phyloP scores from a whole-genome alignment of 2,113 vertebrate genomes.

The Periophthalmus modestus region DNA sequence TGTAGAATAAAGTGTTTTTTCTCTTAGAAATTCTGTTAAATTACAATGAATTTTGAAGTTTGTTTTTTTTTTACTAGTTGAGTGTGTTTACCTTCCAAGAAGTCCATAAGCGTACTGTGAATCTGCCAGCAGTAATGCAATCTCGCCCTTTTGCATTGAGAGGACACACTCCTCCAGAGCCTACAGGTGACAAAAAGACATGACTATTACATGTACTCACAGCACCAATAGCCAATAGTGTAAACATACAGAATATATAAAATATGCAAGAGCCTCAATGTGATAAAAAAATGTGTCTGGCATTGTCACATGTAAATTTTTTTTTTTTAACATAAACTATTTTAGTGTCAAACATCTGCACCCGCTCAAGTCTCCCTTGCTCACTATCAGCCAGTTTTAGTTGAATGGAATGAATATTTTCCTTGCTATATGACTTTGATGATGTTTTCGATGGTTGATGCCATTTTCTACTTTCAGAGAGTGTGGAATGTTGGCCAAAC shows the following conservation, averaged over 20 bases:
- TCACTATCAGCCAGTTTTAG: background rate
- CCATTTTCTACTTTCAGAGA: background rate
- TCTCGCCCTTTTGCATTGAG: slow-evolving; percentile 80
- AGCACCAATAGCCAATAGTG: too few species aligned
- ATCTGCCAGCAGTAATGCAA: slow-evolving; percentile 81
- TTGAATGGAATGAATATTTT: background rate
- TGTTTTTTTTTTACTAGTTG: background rate
- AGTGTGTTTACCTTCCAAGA: slow-evolving; percentile 81
- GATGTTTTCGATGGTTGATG: too few species aligned
- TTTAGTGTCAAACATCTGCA: too few species aligned
- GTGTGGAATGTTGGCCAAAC: background rate
- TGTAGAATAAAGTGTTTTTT: too few species aligned
- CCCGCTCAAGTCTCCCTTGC: too few species aligned
- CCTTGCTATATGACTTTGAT: too few species aligned
- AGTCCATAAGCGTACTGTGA: slow-evolving; percentile 80
- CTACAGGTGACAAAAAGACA: slow-evolving; percentile 58
- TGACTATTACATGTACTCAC: background rate
- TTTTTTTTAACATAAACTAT: background rate
- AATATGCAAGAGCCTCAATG: too few species aligned
- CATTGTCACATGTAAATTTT: background rate
- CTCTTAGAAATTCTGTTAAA: too few species aligned
- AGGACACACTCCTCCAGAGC: slow-evolving; percentile 82
- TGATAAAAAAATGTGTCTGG: background rate
- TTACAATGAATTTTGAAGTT: too few species aligned
- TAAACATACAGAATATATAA: too few species aligned